phyloP scores from a whole-genome alignment of 2,888 invertebrate genomes.

The Eristalis tenax region DNA sequence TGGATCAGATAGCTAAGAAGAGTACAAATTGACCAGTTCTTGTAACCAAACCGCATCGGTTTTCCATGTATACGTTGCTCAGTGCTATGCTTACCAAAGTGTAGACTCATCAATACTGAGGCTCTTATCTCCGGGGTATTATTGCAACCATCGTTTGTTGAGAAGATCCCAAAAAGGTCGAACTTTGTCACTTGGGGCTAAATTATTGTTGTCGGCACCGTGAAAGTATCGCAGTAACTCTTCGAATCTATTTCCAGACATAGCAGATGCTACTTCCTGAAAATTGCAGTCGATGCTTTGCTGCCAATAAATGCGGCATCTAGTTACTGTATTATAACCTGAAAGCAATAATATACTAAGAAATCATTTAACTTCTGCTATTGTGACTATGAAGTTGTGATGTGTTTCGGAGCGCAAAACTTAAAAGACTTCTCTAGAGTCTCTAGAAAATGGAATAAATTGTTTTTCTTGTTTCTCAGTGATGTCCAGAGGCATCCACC shows the following conservation, averaged over 20 bases:
- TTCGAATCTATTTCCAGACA: conserved; percentile 4
- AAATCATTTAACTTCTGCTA: neutral
- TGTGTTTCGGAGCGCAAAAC: too few relatives aligned
- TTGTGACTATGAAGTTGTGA: neutral
- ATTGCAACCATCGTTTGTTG: neutral
- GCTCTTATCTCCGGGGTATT: too few relatives aligned
- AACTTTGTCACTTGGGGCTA: conserved; percentile 7
- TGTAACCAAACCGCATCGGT: conserved; percentile 21
- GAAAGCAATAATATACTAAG: neutral
- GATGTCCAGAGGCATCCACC: too few relatives aligned
- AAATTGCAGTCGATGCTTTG: conserved; percentile 23
- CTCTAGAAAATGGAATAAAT: too few relatives aligned
- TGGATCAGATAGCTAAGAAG: neutral
- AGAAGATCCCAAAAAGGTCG: conserved; percentile 12
- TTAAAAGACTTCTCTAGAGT: too few relatives aligned
- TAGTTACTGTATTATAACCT: neutral
- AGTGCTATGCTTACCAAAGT: too few relatives aligned
- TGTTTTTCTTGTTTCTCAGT: too few relatives aligned
- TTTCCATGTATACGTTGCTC: too few relatives aligned
- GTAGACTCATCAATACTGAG: too few relatives aligned
- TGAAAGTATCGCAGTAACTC: conserved; percentile 6
- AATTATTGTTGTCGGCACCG: neutral
- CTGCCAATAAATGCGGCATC: neutral
- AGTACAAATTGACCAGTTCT: conserved; percentile 13
- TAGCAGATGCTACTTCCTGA: conserved; percentile 6